Conservation (phyloP, 2,797 vertebrate genomes). For the Siniperca scherzeri region DNA sequence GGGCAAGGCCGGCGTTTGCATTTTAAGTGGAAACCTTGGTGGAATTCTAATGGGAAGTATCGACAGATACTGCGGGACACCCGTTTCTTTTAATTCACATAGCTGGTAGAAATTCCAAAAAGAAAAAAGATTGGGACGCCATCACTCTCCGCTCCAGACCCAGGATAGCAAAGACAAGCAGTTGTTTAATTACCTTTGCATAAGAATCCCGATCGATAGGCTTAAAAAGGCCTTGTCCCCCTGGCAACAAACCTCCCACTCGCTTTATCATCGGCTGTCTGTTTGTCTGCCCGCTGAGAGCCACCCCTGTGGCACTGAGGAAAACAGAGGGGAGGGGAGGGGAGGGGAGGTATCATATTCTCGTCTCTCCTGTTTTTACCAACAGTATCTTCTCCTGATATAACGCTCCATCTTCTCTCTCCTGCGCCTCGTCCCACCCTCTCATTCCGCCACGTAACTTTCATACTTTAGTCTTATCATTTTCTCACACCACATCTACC, state of each 20-base stretch:
- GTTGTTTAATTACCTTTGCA: slow-evolving; percentile 87
- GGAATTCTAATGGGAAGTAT: slow-evolving; percentile 84
- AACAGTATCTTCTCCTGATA: slow-evolving; percentile 29
- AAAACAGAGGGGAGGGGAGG: slow-evolving; percentile 18
- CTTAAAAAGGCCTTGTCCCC: slow-evolving; percentile 77
- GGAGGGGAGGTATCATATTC: slow-evolving; percentile 40
- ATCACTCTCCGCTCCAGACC: slow-evolving; percentile 47
- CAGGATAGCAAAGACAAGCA: slow-evolving; percentile 71
- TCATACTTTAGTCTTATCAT: slow-evolving; percentile 34
- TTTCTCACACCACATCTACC: slow-evolving; percentile 21
- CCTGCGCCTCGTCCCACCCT: slow-evolving; percentile 6
- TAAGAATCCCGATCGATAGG: slow-evolving; percentile 79
- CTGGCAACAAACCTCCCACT: slow-evolving; percentile 78
- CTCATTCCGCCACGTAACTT: slow-evolving; percentile 19
- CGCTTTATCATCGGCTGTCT: slow-evolving; percentile 70
- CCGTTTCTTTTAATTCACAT: slow-evolving; percentile 67
- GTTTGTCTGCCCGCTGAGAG: slow-evolving; percentile 57
- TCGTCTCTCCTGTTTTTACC: slow-evolving; percentile 34
- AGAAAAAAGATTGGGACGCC: slow-evolving; percentile 19
- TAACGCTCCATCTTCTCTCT: slow-evolving; percentile 21
- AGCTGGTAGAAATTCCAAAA: slow-evolving; percentile 51
- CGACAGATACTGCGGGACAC: slow-evolving; percentile 67
- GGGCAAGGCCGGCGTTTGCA: slow-evolving; percentile 78
- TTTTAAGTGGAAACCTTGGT: slow-evolving; percentile 79
- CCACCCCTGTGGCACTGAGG: slow-evolving; percentile 55